phyloP scores from a whole-genome alignment of 2,888 invertebrate genomes.

The Pegoplata infirma region DNA sequence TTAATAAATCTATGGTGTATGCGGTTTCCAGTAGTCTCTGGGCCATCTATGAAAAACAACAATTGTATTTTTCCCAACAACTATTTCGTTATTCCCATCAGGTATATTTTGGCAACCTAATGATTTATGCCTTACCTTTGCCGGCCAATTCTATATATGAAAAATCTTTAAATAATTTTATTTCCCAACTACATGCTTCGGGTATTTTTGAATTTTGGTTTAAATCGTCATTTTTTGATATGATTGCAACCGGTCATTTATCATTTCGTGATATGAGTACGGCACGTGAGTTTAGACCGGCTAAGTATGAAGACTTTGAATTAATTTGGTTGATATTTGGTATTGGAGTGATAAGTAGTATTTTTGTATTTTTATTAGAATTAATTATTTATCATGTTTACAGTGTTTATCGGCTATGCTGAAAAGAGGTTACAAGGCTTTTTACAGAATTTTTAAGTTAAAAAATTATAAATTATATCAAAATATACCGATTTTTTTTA shows the following conservation, averaged over 20 bases:
- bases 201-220: constrained; percentile 28
- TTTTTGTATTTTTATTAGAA: background rate
- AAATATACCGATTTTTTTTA: too few species aligned
- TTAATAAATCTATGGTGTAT: constrained; percentile 17
- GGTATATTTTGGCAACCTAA: background rate
- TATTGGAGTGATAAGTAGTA: background rate
- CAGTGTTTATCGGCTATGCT: too few species aligned
- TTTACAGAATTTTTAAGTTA: too few species aligned
- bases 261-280: constrained; percentile 4
- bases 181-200: background rate
- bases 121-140: constrained; percentile 4
- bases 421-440: too few species aligned
- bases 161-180: constrained; percentile 12
- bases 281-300: background rate
- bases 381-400: background rate
- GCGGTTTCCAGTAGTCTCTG: background rate
- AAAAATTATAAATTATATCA: too few species aligned
- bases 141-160: constrained; percentile 20
- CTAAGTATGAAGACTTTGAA: background rate
- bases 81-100: background rate
- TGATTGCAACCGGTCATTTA: constrained; percentile 21
- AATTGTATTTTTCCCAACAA: constrained; percentile 13
- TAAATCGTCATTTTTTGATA: constrained; percentile 15
- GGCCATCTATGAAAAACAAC: constrained; percentile 9
- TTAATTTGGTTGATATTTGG: constrained; percentile 1